Evolutionary conservation across 2,797 vertebrate species (phyloP), one percentile per base, ranked within the genome.

Genomic region (Phylloscopus collybita): DNA sequence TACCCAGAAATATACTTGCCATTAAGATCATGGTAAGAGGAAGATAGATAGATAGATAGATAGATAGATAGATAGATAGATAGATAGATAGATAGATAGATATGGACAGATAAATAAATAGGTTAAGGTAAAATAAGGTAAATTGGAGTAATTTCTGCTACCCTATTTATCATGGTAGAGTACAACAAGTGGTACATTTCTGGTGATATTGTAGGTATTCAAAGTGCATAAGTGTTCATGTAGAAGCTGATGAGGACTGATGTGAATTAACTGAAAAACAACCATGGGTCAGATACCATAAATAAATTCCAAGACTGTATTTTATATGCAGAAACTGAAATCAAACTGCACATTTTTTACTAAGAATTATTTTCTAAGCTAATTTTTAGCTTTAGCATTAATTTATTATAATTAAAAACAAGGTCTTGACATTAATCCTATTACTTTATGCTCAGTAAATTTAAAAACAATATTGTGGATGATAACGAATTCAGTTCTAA

Each of bases 291-390:
- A 74, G 30, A 76, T 44, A 60, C 6, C 19, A 32, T 7, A 80
- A 73, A 47, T 75, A 64, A 86, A 67, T 74, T 81, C 34, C 36
- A 67, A 40, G 12, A 56, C 21, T 53, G 6, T 30, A 26, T 3
- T 50, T 4, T 34, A 50, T 23, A 34, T 51, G 38, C 40, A 85
- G 51, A 80, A 70, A 61, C 5, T 50, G 22, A 72, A 86, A 72
- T 78, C 4, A 40, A 71, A 29, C 26, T 45, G 12, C 21, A 53
- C 3, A 20, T 54, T 79, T 84, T 83, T 29, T 47, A 60, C 16
- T 53, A 36, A 60, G 25, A 89, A 81, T 65, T 74, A 44, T 42
- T 86, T 82, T 85, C 21, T 82, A 83, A 94, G 67, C 44, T 67
- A 80, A 70, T 10, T 72, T 88, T 50, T 60, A 78, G 38, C n/a